Evolutionary conservation across 2,888 invertebrate species (phyloP).

Genomic region (Cyclophora punctaria): DNA sequence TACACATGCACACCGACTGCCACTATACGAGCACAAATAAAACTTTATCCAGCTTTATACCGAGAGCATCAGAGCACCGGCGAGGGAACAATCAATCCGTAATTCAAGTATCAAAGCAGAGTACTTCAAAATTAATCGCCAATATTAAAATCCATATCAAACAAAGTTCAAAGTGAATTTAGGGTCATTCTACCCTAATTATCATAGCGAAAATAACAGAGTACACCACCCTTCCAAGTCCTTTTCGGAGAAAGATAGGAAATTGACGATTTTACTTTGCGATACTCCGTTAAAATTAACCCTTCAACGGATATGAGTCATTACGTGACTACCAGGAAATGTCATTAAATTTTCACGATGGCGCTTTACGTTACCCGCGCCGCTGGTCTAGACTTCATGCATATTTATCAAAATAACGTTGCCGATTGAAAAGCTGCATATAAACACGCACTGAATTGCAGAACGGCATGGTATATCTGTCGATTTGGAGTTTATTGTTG

Average conservation of each 20-base stretch:
- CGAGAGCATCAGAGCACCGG: constrained; percentile 5
- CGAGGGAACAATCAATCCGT: constrained; percentile 4
- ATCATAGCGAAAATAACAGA: constrained; percentile 26
- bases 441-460: constrained; percentile 67
- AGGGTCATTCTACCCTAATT: constrained; percentile 12
- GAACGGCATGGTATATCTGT: constrained; percentile 37
- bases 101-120: background rate
- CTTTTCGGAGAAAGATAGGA: constrained; percentile 38
- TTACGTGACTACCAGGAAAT: constrained; percentile 68
- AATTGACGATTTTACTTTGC: constrained; percentile 53
- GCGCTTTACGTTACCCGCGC: constrained; percentile 66
- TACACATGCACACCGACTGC: constrained; percentile 24
- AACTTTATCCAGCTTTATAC: constrained; percentile 18
- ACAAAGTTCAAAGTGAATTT: constrained; percentile 2
- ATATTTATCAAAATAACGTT: constrained; percentile 74
- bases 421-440: constrained; percentile 74
- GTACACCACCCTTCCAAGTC: constrained; percentile 22
- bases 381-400: constrained; percentile 68
- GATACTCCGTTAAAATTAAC: constrained; percentile 66
- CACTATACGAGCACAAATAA: constrained; percentile 20
- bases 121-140: background rate
- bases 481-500: constrained; percentile 57
- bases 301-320: constrained; percentile 72
- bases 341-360: constrained; percentile 73
- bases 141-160: background rate